Base-by-base conservation (phyloP, 2,797 vertebrate genomes). In the Sebastes diaconus region DNA sequence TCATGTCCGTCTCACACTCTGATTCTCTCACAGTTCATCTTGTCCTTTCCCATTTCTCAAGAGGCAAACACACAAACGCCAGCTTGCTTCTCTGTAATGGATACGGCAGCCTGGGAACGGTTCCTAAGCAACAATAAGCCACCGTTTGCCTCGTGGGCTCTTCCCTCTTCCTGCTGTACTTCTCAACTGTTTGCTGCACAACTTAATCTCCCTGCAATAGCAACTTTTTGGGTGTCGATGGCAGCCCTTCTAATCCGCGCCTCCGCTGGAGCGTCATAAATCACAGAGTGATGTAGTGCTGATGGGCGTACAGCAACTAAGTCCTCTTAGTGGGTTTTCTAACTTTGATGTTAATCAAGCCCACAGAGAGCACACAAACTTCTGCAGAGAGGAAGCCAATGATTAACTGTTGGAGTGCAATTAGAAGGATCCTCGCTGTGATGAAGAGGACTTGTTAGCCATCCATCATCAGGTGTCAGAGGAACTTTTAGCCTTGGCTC, bases 41-140 rank as follows among this genome's bases (percentile, higher is more conserved):
- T 81, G 69, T 88, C 69, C 76, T 73, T 69, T 81, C 29, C 39
- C 46, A 63, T 87, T 83, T 85, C 84, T 89, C 86, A 64, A 75
- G 78, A 86, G 85, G 81, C 60, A 83, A 81, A 82, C 68, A 70
- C 75, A 32, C 30, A 32, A 79, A 90, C 29, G 8, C 67, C 68
- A 85, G 77, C 75, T 85, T 73, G 58, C 57, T 74, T 87, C 75
- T 85, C 77, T 83, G 77, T 79, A 78, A 85, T 79, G 79, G 85
- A 89, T 65, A 66, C 78, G 70, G 85, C 80, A 81, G 85, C 76
- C 77, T 72, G 73, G 85, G 83, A 92, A 79, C 81, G 75, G 91
- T 94, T 94, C 80, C 94, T 93, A 87, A 92, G 92, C 91, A 95
- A 95, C 93, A 90, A 93, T 77, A 85, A 90, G 85, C 87, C 86